Percentiles rank a stretch among this genome's conserved stretches.
These are phyloP conservation scores for Drosophila tropicalis DNA, from an alignment of 1,140 invertebrate genomes.

Conservation along the genomic window DNA sequence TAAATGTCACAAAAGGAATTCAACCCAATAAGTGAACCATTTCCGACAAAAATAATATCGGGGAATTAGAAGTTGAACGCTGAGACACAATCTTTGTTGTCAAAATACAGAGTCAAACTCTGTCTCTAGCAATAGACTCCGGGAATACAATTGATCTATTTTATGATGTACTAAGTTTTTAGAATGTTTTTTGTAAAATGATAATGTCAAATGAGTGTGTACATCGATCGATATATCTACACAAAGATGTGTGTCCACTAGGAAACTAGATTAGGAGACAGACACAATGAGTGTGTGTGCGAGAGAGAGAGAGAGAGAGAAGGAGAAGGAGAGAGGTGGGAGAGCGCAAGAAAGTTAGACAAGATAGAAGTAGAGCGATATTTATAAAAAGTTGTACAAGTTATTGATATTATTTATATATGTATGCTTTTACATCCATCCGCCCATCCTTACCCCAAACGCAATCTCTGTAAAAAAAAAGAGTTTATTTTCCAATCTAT, in stretches of 20 bases:
- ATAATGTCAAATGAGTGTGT: constrained; percentile 15
- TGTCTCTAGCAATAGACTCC: not conserved
- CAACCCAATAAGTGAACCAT: constrained; percentile 34
- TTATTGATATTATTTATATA: constrained; percentile 12
- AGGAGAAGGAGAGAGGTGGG: too few species aligned
- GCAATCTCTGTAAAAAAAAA: constrained; percentile 1
- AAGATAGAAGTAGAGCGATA: not conserved
- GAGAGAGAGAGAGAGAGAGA: not conserved
- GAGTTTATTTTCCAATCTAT: not conserved
- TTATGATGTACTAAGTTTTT: constrained; percentile 31
- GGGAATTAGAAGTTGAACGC: not conserved
- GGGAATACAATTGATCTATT: not conserved
- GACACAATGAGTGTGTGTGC: too few species aligned
- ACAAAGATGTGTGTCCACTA: too few species aligned
- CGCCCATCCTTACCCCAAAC: not conserved
- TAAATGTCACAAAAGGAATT: constrained; percentile 6
- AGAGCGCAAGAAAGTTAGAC: not conserved
- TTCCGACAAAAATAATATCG: not conserved
- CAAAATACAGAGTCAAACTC: constrained; percentile 32
- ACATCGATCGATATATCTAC: constrained; percentile 41
- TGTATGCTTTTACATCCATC: not conserved
- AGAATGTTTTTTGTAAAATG: constrained; percentile 43
- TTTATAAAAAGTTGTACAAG: not conserved
- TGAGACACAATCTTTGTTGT: not conserved
- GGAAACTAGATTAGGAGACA: too few species aligned